Conservation (phyloP, 2,888 invertebrate genomes). For the Folsomia candida region DNA sequence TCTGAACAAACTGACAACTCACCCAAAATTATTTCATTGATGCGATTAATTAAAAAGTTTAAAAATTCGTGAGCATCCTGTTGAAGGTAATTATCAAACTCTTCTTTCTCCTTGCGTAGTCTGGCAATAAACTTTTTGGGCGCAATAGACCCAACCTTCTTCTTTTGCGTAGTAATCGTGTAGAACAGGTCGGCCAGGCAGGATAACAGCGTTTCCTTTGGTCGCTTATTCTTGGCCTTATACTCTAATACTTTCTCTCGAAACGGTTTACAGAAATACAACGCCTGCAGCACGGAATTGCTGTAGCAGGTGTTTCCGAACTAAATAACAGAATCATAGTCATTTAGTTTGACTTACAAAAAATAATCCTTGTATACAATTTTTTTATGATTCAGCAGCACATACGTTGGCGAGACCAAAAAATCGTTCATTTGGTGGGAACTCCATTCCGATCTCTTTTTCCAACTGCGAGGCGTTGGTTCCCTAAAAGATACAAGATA, state of each 20-base stretch:
- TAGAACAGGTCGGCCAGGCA: conserved; percentile 98
- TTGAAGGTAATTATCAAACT: conserved; percentile 99
- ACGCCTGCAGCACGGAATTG: conserved; percentile 97
- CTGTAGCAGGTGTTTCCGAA: conserved; percentile 99
- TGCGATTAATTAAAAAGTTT: conserved; percentile 97
- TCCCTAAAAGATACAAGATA: conserved; percentile 82
- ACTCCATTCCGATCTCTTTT: conserved; percentile 97
- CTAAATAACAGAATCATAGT: conserved; percentile 59
- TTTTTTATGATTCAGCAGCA: conserved; percentile 48
- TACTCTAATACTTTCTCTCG: conserved; percentile 97
- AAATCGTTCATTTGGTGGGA: conserved; percentile 98
- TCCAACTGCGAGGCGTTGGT: conserved; percentile 99
- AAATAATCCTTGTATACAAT: conserved; percentile 8
- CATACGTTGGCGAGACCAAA: conserved; percentile 99
- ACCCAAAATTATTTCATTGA: conserved; percentile 95
- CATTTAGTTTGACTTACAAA: neutral
- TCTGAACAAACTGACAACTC: no score
- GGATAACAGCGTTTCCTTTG: conserved; percentile 94
- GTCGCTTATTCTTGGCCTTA: conserved; percentile 90
- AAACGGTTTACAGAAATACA: conserved; percentile 99
- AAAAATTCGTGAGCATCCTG: conserved; percentile 99
- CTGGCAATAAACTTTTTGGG: conserved; percentile 99
- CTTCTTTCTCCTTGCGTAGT: conserved; percentile 97
- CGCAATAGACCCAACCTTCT: conserved; percentile 97
- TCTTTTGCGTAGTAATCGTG: conserved; percentile 99